Evolutionary conservation across 1,140 invertebrate genomes (phyloP).

Genomic region (Scaptomyza graminum): DNA sequence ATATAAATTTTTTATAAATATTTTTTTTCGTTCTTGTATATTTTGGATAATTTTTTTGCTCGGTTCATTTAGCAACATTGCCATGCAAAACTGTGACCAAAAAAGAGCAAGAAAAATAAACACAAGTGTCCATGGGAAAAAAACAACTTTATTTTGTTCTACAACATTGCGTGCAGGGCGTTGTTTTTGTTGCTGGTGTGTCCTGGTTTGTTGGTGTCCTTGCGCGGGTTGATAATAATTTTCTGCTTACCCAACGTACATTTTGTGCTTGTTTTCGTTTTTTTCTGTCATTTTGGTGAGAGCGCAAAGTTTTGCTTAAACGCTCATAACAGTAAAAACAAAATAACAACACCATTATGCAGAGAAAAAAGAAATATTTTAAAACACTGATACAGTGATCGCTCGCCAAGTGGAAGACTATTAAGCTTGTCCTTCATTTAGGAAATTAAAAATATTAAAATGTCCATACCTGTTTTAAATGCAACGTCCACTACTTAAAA

Average conservation of each 20-base stretch:
- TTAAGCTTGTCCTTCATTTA: not conserved
- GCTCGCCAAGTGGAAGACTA: conserved; percentile 1
- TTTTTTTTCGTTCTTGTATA: conserved; percentile 54
- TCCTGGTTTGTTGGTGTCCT: conserved; percentile 31
- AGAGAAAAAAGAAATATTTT: conserved; percentile 35
- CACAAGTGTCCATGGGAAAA: conserved; percentile 30
- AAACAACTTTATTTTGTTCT: conserved; percentile 68
- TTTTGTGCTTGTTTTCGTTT: conserved; percentile 31
- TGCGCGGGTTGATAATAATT: conserved; percentile 75
- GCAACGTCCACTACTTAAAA: too few species aligned
- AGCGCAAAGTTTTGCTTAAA: conserved; percentile 76
- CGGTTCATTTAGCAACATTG: conserved; percentile 74
- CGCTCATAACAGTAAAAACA: conserved; percentile 74
- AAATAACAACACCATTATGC: conserved; percentile 50
- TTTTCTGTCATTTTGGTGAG: conserved; percentile 16
- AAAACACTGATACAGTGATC: conserved; percentile 50
- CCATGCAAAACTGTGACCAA: conserved; percentile 71
- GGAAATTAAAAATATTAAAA: too few species aligned
- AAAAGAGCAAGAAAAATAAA: conserved; percentile 50
- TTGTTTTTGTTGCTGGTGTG: conserved; percentile 36
- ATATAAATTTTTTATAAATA: conserved; percentile 55
- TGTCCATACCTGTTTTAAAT: too few species aligned
- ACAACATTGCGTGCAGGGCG: conserved; percentile 64
- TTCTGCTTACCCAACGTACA: conserved; percentile 74
- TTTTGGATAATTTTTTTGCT: conserved; percentile 52